These are phyloP conservation scores for Cylindroiulus punctatus DNA, from an alignment of 2,888 invertebrate species.

Conservation along the genomic window DNA sequence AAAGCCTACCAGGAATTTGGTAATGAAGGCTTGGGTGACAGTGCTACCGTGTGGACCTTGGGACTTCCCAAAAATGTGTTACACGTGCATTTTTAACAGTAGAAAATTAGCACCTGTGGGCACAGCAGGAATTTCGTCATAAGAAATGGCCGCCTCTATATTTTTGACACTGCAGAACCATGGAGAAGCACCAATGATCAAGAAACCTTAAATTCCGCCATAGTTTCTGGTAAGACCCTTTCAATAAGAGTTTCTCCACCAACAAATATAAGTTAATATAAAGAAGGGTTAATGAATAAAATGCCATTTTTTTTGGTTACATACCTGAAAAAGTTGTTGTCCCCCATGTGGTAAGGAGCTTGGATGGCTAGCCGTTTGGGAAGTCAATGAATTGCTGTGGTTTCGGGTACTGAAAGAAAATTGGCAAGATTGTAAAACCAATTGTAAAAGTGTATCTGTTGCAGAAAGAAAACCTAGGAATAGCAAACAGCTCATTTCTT, in stretches of 20 bases:
- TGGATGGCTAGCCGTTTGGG: constrained; percentile 24
- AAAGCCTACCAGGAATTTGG: background rate
- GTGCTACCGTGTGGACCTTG: background rate
- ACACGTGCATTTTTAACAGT: background rate
- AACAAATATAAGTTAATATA: no score
- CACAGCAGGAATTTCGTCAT: no score
- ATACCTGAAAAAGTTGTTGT: constrained; percentile 19
- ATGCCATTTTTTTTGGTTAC: background rate
- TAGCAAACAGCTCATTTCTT: background rate
- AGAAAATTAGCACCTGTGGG: background rate
- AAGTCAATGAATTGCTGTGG: background rate
- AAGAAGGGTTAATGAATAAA: no score
- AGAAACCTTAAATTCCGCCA: no score
- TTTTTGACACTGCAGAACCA: no score
- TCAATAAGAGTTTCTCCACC: no score
- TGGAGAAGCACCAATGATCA: no score
- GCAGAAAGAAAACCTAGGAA: background rate
- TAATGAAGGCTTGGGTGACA: background rate
- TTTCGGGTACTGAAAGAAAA: background rate
- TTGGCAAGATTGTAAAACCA: background rate
- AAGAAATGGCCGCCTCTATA: no score
- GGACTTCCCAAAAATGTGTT: background rate
- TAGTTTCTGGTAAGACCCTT: no score
- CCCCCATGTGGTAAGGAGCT: constrained; percentile 8
- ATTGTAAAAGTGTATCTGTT: background rate